Evolutionary conservation across 37 sponge, comb jelly and placozoan species (phyloP), one percentile per base, ranked within the genome.

Genomic region (Beroe forskalii): DNA sequence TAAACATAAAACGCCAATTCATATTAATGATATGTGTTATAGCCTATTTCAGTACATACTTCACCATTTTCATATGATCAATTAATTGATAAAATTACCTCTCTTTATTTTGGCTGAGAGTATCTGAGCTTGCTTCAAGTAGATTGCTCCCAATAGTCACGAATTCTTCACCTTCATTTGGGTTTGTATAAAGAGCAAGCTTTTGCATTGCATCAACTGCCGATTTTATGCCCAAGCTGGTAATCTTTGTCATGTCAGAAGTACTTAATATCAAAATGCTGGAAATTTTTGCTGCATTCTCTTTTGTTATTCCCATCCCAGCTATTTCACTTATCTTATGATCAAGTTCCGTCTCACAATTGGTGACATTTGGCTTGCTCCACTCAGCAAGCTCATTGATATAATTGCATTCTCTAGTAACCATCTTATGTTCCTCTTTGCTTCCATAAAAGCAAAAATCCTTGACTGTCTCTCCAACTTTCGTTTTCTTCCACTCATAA

Each of bases 81-180:
- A 19, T 55, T 55, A 19, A 55, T 55, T 55, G 17, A 19, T 19
- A 19, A 55, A 55, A 55, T 63, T 69, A 69, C 72, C 72, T 69
- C 32, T 27, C 27, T 69, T 69, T 69, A 37, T 37, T 69, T 3
- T 69, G 27, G 4, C 32, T 69, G 27, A 69, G 38, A 3, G 2
- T 36, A 35, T 69, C 72, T 2, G 27, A 27, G 32, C 38, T 36
- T 1, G 38, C 72, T 33, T 69, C 72, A 27, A 69, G 32, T 25
- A 80, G 40, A 44, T 80, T 80, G 30, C 86, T 80, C 22, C 55
- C 40, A 42, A 80, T 80, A 3, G 9, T 37, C 4, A 43, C 55
- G 42, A 80, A 41, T 2, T 12, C 43, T 25, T 80, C 40, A 4
- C 25, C 43, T n/a, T 44, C 42, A 8, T 27, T 48, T 27, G 86